phyloP scores from a whole-genome alignment of 2,797 vertebrate species.

The Steatocranus sp. region DNA sequence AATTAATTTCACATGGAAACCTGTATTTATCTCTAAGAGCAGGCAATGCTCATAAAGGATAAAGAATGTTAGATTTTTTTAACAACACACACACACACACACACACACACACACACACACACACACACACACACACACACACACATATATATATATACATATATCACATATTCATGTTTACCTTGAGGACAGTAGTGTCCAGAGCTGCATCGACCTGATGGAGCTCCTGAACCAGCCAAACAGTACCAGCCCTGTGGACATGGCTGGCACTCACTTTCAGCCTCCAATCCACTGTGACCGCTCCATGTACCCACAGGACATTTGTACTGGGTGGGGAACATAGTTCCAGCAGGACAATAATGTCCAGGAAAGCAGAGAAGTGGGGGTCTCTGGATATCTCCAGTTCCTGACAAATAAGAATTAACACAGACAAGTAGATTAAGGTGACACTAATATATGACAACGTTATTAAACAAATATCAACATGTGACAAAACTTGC shows the following conservation, averaged over 20 bases:
- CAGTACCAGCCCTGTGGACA: slow-evolving; percentile 89
- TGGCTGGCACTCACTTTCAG: slow-evolving; percentile 67
- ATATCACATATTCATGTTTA: slow-evolving; percentile 26
- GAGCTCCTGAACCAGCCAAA: slow-evolving; percentile 70
- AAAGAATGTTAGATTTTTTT: not conserved
- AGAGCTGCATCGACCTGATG: slow-evolving; percentile 81
- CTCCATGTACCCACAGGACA: slow-evolving; percentile 90
- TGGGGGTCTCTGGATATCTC: slow-evolving; percentile 81
- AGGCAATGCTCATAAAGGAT: not conserved
- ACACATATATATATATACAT: not conserved
- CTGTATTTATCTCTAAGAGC: not conserved
- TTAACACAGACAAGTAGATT: not conserved
- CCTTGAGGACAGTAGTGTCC: slow-evolving; percentile 87
- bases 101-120: not conserved
- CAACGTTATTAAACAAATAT: not conserved
- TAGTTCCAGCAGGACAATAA: slow-evolving; percentile 85
- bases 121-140: accelerated
- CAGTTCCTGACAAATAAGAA: slow-evolving; percentile 74
- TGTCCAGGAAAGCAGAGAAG: slow-evolving; percentile 82
- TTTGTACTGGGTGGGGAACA: slow-evolving; percentile 81
- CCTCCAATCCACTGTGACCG: slow-evolving; percentile 72
- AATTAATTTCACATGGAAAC: not conserved
- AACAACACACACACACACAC: too few relatives aligned
- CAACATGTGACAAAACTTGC: not conserved
- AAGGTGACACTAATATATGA: not conserved